A percentile compares a stretch with the other conserved stretches of the same genome.
These are phyloP conservation scores for Flexamia atlantica DNA, from an alignment of 2,888 invertebrate genomes.

Conservation along the genomic window DNA sequence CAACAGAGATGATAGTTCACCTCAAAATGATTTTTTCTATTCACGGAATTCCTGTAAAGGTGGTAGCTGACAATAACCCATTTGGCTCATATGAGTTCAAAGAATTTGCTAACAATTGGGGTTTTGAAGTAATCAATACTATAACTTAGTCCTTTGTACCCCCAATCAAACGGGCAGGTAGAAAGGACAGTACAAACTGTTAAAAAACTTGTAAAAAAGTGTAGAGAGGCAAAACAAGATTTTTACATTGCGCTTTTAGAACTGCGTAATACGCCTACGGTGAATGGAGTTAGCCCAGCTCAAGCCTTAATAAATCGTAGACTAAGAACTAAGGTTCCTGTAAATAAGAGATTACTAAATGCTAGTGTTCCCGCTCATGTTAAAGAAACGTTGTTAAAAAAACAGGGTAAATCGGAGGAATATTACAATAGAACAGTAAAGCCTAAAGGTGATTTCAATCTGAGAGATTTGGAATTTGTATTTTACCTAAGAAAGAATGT, in stretches of 20 bases:
- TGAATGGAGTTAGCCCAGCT: conserved; percentile 21
- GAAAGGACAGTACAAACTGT: conserved; percentile 63
- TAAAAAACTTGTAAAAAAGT: conserved; percentile 67
- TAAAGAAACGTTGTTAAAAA: background rate
- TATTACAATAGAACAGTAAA: background rate
- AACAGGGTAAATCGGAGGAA: background rate
- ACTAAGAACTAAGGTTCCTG: conserved; percentile 42
- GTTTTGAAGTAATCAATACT: conserved; percentile 66
- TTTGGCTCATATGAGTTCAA: conserved; percentile 66
- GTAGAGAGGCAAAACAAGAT: conserved; percentile 15
- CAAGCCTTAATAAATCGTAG: conserved; percentile 47
- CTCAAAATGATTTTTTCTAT: conserved; percentile 65
- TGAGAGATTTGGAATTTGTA: background rate
- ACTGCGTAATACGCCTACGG: conserved; percentile 59
- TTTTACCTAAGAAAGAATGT: background rate
- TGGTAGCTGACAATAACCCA: conserved; percentile 69
- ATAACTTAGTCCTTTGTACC: conserved; percentile 69
- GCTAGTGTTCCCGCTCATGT: conserved; percentile 4
- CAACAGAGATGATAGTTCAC: conserved; percentile 63
- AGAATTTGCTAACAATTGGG: conserved; percentile 68
- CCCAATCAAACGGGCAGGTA: conserved; percentile 68
- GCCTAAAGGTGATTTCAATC: background rate
- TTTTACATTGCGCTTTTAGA: conserved; percentile 43
- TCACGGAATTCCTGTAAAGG: conserved; percentile 67
- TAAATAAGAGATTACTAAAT: background rate